Conservation (phyloP, 1,140 invertebrate species). For the Trypoxylus dichotomus region DNA sequence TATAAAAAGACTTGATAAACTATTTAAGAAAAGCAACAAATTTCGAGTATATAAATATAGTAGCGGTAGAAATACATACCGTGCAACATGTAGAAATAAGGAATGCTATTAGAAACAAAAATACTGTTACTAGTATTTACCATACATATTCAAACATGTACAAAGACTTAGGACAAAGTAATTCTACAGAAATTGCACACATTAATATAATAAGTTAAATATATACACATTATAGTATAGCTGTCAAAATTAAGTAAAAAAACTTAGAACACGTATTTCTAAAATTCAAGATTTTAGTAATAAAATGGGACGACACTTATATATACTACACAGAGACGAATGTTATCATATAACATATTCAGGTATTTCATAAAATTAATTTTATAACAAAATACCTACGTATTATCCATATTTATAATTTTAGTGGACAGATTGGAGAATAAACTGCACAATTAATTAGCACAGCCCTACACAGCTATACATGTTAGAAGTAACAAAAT, state of each 20-base stretch:
- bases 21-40: slow-evolving; percentile 4
- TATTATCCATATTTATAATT: neutral
- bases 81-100: neutral
- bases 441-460: slow-evolving; percentile 14
- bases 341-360: neutral
- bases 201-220: neutral
- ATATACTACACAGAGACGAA: neutral
- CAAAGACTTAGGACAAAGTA: neutral
- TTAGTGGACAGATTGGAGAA: neutral
- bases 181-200: slow-evolving; percentile 8
- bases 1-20: neutral
- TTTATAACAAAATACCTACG: neutral
- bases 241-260: slow-evolving; percentile 1
- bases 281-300: neutral
- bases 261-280: neutral
- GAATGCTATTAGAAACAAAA: slow-evolving; percentile 12
- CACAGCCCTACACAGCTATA: slow-evolving; percentile 12
- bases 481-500: neutral
- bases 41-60: slow-evolving; percentile 8
- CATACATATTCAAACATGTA: slow-evolving; percentile 7
- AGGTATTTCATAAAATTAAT: neutral
- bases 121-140: neutral
- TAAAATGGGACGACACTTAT: neutral
- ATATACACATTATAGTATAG: slow-evolving; percentile 16
- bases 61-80: neutral